Base-by-base conservation (phyloP, 2,113 vertebrate species). In the Procavia capensis region DNA sequence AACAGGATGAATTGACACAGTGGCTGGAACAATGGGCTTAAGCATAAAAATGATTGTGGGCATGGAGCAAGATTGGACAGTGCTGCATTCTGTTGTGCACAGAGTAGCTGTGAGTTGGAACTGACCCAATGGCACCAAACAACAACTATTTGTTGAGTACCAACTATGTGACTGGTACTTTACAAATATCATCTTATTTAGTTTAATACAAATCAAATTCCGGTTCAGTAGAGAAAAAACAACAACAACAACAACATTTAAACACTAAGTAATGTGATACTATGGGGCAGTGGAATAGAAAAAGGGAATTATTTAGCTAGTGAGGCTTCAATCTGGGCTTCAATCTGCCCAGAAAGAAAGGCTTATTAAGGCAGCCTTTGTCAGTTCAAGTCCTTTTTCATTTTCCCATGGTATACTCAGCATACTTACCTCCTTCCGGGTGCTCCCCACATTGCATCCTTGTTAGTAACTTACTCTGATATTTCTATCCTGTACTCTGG, bases 331-430 rank as follows among this genome's bases (percentile, higher is more conserved):
- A 64, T 22, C 25, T 3, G 31, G 3, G 29, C 61, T 34, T 79
- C 36, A 6, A 36, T 14, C 24, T 34, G 2, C 34, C 72, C 5
- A 4, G 27, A 25, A 50, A n/a, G 25, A 4, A 6, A 1, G n/a
- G 25, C 14, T 41, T 63, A 66, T 39, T 17, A 0, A 17, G 22
- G 25, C 34, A 16, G 27, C 8, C 47, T 47, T 0, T 2, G 31
- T 45, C 1, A 22, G 9, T 4, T 9, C 3, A 39, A 25, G 1
- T 29, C 31, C 14, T 9, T 72, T 22, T 59, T 19, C 70, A 45
- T 85, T 22, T 27, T 19, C 41, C 34, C 2, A 0, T 24, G 31
- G 79, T 14, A 14, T 4, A 0, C 24, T 19, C 34, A 5, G 54
- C 64, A 11, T 57, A 16, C 39, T 34, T 6, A 10, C 9, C 31